A percentile compares a stretch with the other conserved stretches of the same genome.
Conservation (phyloP, 2,797 vertebrate species). For the Enteromius radiatus region DNA sequence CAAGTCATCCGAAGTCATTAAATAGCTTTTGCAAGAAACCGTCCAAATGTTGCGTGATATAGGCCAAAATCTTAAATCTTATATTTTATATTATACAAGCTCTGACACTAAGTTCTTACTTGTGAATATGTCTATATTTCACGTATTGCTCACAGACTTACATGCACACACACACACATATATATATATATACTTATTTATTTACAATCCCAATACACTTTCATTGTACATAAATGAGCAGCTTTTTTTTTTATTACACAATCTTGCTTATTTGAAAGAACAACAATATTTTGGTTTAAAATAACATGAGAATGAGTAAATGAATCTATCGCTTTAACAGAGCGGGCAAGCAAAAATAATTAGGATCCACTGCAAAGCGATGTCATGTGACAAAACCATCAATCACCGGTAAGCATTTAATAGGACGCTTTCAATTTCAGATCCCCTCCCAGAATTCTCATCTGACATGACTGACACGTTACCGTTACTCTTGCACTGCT, state of each 20-base stretch:
- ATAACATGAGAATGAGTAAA: background rate
- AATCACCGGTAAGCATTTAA: constrained; percentile 9
- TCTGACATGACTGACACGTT: constrained; percentile 12
- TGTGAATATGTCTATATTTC: background rate
- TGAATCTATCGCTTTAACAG: constrained; percentile 5
- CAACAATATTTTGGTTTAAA: background rate
- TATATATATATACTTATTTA: too few relatives aligned
- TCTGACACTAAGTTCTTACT: background rate
- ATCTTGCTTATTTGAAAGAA: background rate
- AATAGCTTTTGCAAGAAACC: background rate
- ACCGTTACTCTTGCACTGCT: background rate
- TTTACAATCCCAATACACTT: background rate
- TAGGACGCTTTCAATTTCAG: constrained; percentile 28
- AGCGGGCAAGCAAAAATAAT: constrained; percentile 24
- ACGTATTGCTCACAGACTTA: background rate
- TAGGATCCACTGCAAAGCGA: constrained; percentile 7
- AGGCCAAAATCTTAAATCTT: background rate
- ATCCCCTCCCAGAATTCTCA: constrained; percentile 28
- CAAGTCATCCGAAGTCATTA: background rate
- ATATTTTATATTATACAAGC: background rate
- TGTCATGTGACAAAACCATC: constrained; percentile 31
- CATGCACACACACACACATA: too few relatives aligned
- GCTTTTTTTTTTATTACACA: too few relatives aligned
- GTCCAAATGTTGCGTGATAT: background rate
- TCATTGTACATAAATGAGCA: background rate